Evolutionary conservation across 2,113 vertebrate species (phyloP).

Genomic region (pig (Sus scrofa)): T2T-Sscrofa CM000826.6:99679001-99679500

Average conservation of each 20-base stretch:
- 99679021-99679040: slow-evolving; percentile 47
- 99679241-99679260: not conserved
- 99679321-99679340: not conserved
- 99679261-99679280: not conserved
- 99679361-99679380: not conserved
- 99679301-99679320: not conserved
- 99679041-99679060: not conserved
- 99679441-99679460: not conserved
- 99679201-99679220: not conserved
- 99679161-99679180: not conserved
- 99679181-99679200: too few relatives aligned
- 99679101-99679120: slow-evolving; percentile 34
- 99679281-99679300: not conserved
- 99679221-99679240: slow-evolving; percentile 12
- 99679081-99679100: not conserved
- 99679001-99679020: not conserved
- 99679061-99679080: slow-evolving; percentile 20
- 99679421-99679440: not conserved
- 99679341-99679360: not conserved
- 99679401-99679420: not conserved
- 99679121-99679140: not conserved
- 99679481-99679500: not conserved
- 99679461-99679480: not conserved
- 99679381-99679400: not conserved
- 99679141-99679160: not conserved